Evolutionary conservation across 2,888 invertebrate species (phyloP).

Genomic region (Zhengitettix transpicula): DNA sequence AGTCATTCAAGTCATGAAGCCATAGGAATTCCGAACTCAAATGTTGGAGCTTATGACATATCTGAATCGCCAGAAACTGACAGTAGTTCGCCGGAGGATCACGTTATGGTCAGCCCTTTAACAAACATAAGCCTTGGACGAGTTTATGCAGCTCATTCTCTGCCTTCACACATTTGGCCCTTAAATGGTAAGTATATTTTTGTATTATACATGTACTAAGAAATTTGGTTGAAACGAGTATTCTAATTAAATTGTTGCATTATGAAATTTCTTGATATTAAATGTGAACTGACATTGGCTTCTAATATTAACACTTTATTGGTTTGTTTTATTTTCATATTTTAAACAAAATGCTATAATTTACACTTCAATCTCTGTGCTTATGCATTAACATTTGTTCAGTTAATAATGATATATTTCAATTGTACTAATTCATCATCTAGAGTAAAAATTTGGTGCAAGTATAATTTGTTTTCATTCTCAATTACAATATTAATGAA

Average conservation of each 20-base stretch:
- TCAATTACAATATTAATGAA: no score
- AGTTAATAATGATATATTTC: no score
- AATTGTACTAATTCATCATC: no score
- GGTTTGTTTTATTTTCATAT: no score
- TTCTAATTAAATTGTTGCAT: not conserved
- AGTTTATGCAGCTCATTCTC: constrained; percentile 74
- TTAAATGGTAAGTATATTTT: constrained; percentile 56
- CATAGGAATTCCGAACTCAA: constrained; percentile 39
- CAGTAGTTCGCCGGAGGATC: constrained; percentile 52
- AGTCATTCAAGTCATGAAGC: constrained; percentile 38
- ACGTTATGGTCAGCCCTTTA: constrained; percentile 29
- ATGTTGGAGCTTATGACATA: constrained; percentile 40
- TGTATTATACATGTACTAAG: not conserved
- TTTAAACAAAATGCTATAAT: no score
- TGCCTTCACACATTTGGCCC: constrained; percentile 86
- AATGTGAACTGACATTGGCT: no score
- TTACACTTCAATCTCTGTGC: no score
- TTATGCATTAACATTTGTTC: no score
- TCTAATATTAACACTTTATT: no score
- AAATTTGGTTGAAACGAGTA: not conserved
- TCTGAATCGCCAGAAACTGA: constrained; percentile 48
- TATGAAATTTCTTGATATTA: not conserved
- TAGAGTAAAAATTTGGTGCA: no score
- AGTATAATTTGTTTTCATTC: no score
- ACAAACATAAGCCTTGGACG: constrained; percentile 47